These are phyloP conservation scores for Heliconius ethilla DNA, from an alignment of 2,888 invertebrate genomes.

Conservation along the genomic window DNA sequence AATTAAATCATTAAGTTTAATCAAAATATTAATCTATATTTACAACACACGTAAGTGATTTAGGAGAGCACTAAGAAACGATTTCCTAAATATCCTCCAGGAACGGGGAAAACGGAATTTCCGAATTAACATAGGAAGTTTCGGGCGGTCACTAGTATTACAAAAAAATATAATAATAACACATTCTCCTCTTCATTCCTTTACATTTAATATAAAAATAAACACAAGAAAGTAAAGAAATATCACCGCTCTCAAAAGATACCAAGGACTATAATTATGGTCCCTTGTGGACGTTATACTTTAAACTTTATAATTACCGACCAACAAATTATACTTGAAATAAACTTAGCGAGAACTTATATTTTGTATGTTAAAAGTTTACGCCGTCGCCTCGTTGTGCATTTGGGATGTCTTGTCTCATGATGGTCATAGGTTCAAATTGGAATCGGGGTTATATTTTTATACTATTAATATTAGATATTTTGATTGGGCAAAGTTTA, in stretches of 20 bases:
- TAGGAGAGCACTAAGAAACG: not conserved
- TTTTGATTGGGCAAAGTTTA: too few species aligned
- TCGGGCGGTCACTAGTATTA: not conserved
- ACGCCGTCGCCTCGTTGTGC: not conserved
- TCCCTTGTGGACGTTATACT: conserved; percentile 39
- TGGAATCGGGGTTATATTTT: too few species aligned
- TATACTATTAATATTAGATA: too few species aligned
- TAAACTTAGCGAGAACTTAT: conserved; percentile 23
- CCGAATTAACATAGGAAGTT: not conserved
- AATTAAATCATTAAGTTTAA: not conserved
- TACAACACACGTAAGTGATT: not conserved
- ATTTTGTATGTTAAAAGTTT: not conserved
- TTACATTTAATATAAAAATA: conserved; percentile 3
- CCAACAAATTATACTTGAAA: conserved; percentile 35
- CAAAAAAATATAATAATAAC: not conserved
- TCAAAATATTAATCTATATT: not conserved
- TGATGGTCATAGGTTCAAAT: not conserved
- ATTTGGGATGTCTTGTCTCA: not conserved
- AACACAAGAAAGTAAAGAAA: conserved; percentile 26
- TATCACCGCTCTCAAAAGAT: conserved; percentile 35
- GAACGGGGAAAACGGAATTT: not conserved
- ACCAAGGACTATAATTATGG: conserved; percentile 41
- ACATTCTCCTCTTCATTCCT: not conserved
- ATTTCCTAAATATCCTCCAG: not conserved
- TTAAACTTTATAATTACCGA: conserved; percentile 40